Evolutionary conservation across 2,113 vertebrate species (phyloP).

Genomic region (Cryptomyrus ogoouensis): DNA sequence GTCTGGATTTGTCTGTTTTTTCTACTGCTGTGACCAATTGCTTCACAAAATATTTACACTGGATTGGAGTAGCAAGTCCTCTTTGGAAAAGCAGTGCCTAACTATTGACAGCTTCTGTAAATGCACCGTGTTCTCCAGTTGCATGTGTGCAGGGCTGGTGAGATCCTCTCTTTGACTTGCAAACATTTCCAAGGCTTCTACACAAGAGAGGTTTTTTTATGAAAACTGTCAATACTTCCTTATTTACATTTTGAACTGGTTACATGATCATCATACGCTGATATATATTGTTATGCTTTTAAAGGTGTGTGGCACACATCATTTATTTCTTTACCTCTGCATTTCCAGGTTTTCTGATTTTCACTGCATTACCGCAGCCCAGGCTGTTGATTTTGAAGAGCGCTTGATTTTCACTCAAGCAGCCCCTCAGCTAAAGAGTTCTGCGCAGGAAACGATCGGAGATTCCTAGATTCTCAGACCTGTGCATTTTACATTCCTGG

Average conservation of each 20-base stretch:
- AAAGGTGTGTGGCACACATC: not conserved
- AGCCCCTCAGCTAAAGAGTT: not conserved
- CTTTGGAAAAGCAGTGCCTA: constrained; percentile 57
- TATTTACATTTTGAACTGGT: not conserved
- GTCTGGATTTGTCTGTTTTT: constrained; percentile 36
- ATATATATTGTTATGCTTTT: not conserved
- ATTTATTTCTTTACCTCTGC: not conserved
- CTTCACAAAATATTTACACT: constrained; percentile 63
- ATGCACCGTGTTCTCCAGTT: constrained; percentile 44
- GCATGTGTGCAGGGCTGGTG: constrained; percentile 46
- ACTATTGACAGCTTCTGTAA: constrained; percentile 59
- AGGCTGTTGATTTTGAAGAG: not conserved
- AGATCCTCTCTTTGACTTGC: not conserved
- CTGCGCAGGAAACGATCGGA: not conserved
- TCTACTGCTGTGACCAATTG: constrained; percentile 54
- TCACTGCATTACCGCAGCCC: not conserved
- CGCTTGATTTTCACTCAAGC: not conserved
- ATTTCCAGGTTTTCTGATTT: not conserved
- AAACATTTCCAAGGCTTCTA: not conserved
- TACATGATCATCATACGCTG: not conserved
- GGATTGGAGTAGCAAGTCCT: constrained; percentile 53
- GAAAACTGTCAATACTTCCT: not conserved
- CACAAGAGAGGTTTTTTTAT: not conserved
- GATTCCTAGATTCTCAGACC: not conserved
- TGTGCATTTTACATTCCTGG: not conserved